These are phyloP conservation scores for Notodonta ziczac DNA, from an alignment of 2,888 invertebrate genomes.

Conservation along the genomic window DNA sequence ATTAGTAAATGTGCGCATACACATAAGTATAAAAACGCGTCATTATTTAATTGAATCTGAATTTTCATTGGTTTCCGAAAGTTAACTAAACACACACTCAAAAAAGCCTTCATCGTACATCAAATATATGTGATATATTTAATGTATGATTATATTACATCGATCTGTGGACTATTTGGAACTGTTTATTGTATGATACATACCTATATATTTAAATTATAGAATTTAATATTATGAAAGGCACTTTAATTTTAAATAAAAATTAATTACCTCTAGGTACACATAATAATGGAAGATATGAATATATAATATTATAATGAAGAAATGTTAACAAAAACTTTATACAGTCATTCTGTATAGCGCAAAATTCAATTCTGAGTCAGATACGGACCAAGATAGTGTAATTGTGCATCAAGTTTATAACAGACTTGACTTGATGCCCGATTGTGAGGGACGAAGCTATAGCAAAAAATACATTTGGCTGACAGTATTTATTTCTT, in stretches of 20 bases:
- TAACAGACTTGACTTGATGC: background rate
- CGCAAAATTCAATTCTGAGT: constrained; percentile 6
- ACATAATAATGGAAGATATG: constrained; percentile 22
- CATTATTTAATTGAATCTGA: background rate
- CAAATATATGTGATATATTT: too few species aligned
- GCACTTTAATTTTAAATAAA: constrained; percentile 61
- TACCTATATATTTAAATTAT: constrained; percentile 33
- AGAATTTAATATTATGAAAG: constrained; percentile 49
- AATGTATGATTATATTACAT: background rate
- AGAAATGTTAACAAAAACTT: constrained; percentile 10
- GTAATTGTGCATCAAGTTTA: background rate
- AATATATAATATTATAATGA: constrained; percentile 26
- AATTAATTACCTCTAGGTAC: constrained; percentile 53
- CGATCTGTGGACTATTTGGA: background rate
- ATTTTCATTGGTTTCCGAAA: background rate
- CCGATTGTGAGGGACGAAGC: background rate
- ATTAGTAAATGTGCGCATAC: constrained; percentile 22
- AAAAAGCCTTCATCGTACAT: too few species aligned
- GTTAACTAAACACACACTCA: too few species aligned
- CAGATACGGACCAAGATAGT: background rate
- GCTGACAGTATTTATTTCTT: too few species aligned
- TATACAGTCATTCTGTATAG: constrained; percentile 1
- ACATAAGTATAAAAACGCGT: background rate
- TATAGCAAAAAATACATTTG: background rate
- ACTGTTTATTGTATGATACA: constrained; percentile 17